Evolutionary conservation across 2,113 vertebrate species (phyloP), one percentile per base, ranked within the genome.

Genomic region (Strix aluco): DNA sequence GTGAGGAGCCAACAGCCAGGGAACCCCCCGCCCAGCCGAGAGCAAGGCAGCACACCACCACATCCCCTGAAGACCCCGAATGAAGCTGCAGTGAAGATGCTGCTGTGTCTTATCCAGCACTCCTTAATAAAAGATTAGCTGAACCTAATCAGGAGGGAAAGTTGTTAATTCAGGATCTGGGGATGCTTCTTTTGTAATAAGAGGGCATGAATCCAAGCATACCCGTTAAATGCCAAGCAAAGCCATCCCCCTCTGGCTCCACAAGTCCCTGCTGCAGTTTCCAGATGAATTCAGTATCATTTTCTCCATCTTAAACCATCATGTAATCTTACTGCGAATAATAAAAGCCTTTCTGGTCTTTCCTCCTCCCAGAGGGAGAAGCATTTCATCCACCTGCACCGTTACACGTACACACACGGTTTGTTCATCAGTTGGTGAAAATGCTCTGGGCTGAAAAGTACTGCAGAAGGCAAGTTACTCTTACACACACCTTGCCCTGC

Each of bases 401-500:
- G n/a, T 10, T 25, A 26, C 38, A 20, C 0, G 6, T 5, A 21
- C 63, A 27, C 55, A 14, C 27, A 2, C 1, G 0, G 29, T 29
- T 61, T 38, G 55, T 21, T 22, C 8, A 52, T 10, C 72, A 38
- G 66, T 49, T 12, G 16, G 18, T 30, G 57, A 52, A 79, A 79
- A 62, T 0, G 11, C 44, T 34, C n/a, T 3, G 26, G 46, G 63
- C 62, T 47, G 51, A 29, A 6, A 85, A 42, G 38, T 2, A 38
- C 61, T 22, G 62, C 46, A 82, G 52, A 70, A 66, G 36, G 30
- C 16, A 19, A 65, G 62, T 34, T 29, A 25, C 29, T 23, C 20
- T 51, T 9, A 44, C 10, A 30, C n/a, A 30, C 26, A 36, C 49
- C 36, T 72, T 51, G 44, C 18, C 27, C 21, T 55, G 36, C 34